Conservation (phyloP, 2,113 vertebrate genomes). For the Lamprologus speciosus region DNA sequence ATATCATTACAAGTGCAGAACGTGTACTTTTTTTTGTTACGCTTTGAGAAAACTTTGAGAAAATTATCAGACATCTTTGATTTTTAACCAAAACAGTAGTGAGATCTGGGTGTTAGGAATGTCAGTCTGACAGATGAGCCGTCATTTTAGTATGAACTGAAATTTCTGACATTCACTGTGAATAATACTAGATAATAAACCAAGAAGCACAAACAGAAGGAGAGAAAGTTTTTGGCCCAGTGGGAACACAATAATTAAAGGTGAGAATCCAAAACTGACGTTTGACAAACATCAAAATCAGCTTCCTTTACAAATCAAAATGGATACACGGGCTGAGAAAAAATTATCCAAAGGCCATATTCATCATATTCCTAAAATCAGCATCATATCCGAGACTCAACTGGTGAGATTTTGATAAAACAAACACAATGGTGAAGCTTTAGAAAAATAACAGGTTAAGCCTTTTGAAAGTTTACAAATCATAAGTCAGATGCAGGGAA, state of each 20-base stretch:
- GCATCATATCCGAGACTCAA: not conserved
- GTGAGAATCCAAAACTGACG: not conserved
- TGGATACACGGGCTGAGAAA: not conserved
- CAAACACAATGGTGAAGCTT: not conserved
- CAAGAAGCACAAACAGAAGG: not conserved
- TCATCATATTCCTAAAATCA: not conserved
- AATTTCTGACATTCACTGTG: not conserved
- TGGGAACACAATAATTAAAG: not conserved
- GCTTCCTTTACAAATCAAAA: not conserved
- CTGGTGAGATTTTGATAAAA: not conserved
- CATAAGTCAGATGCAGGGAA: not conserved
- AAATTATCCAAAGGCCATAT: conserved; percentile 20
- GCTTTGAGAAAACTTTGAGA: not conserved
- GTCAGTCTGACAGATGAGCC: not conserved
- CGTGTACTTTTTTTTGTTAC: not conserved
- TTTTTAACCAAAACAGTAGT: not conserved
- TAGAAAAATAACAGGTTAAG: not conserved
- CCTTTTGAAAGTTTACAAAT: not conserved
- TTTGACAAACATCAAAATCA: not conserved
- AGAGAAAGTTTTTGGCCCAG: not conserved
- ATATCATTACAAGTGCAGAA: not conserved
- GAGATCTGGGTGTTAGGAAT: not conserved
- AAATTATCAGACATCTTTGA: not conserved
- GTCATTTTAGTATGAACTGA: not conserved
- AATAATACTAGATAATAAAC: not conserved